Base-by-base conservation (phyloP, 37 sponge, comb jelly and placozoan species). In the Halichondria panicea region DNA sequence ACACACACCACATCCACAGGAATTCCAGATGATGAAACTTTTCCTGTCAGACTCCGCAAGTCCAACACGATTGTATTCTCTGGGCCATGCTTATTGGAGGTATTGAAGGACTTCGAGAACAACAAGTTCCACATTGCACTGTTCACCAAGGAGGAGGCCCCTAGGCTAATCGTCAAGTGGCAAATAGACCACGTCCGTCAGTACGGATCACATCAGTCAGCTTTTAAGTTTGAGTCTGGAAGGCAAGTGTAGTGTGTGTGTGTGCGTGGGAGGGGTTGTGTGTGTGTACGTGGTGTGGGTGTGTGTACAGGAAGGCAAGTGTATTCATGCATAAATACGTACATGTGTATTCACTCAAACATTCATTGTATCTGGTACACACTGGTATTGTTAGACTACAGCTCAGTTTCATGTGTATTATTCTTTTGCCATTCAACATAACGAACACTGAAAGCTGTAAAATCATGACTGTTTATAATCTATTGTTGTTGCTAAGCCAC, bases 171-270 rank as follows among this genome's bases (percentile, higher is more conserved):
- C 33, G 88, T 91, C 32, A 87, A 82, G 57, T 91, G 92, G 92
- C 92, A 91, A 76, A 91, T 91, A 63, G 92, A 91, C 63, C 92
- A 91, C 76, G 52, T 91, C 12, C 37, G 92, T 62, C 85, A 84
- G 41, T 91, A 91, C 64, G 92, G 92, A 8, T 82, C 92, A 32
- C 81, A 82, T 39, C 63, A 86, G 2, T 48, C 66, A 31, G 88
- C 85, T 21, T 79, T 91, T 66, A 91, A 91, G 56, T 78, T 91
- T 30, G 82, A 91, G 36, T 82, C 80, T 36, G 92, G 92, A 68
- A 86, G 84, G 92, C 87, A 39, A 61, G 62, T 36, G 46, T 55
- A 31, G 67, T 15, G 39, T 66, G 42, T 39, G 9, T 28, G 11
- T 28, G 67, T 66, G 60, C 27, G 27, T 12, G 60, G 11, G 41